phyloP scores from a whole-genome alignment of 2,888 invertebrate genomes.

The Herminia tarsipennalis region DNA sequence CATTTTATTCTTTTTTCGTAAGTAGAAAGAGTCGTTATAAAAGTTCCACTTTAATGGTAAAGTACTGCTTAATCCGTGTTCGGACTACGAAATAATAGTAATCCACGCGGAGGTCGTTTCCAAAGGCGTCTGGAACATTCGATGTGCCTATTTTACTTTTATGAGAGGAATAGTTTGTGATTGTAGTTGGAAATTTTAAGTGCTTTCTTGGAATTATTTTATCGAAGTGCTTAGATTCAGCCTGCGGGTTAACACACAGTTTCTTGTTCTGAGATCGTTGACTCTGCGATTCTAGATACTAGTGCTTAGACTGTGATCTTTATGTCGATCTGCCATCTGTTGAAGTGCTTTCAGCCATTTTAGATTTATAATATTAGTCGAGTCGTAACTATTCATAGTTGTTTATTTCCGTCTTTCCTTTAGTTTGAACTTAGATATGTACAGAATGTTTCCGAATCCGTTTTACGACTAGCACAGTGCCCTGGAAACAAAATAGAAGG shows the following conservation, averaged over 20 bases:
- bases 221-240: neutral
- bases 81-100: constrained; percentile 36
- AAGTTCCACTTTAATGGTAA: constrained; percentile 36
- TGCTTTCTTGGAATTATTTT: constrained; percentile 5
- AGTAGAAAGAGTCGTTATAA: constrained; percentile 38
- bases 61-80: constrained; percentile 42
- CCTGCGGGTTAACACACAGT: neutral
- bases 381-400: too few species aligned
- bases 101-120: constrained; percentile 23
- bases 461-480: too few species aligned
- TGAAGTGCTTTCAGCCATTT: too few species aligned
- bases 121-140: constrained; percentile 18
- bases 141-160: constrained; percentile 18
- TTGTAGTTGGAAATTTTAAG: constrained; percentile 6
- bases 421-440: too few species aligned
- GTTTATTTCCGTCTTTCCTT: too few species aligned
- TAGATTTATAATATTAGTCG: too few species aligned
- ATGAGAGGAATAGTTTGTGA: constrained; percentile 1
- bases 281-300: too few species aligned
- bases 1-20: constrained; percentile 20
- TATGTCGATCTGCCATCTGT: too few species aligned
- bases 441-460: too few species aligned
- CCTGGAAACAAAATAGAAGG: too few species aligned
- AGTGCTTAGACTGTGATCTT: too few species aligned
- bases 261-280: too few species aligned